These are phyloP conservation scores for Miniopterus natalensis DNA, from an alignment of 2,113 vertebrate species.

Conservation along the genomic window DNA sequence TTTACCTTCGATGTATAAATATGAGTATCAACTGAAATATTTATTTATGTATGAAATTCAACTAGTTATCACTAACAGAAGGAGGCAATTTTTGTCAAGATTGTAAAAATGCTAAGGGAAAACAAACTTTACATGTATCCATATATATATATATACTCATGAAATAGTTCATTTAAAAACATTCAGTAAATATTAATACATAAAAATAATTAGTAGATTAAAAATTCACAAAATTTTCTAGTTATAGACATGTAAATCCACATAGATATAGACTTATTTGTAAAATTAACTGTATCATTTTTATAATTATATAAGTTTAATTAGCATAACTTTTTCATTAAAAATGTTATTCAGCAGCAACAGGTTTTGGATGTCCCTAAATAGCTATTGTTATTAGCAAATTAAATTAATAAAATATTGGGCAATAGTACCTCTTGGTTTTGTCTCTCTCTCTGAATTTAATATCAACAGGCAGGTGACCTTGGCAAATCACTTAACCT, in stretches of 20 bases:
- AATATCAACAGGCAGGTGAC: not conserved
- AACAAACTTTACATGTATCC: not conserved
- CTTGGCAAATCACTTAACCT: slow-evolving; percentile 38
- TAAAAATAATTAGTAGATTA: not conserved
- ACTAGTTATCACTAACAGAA: slow-evolving; percentile 8
- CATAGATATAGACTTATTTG: not conserved
- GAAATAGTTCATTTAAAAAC: not conserved
- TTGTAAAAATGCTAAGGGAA: not conserved
- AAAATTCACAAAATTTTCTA: not conserved
- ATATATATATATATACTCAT: not conserved
- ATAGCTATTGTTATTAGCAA: not conserved
- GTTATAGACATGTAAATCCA: not conserved
- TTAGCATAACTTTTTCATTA: not conserved
- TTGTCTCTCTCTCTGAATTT: not conserved
- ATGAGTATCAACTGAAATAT: not conserved
- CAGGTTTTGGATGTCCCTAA: not conserved
- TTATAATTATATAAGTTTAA: not conserved
- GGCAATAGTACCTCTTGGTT: not conserved
- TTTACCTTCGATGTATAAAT: not conserved
- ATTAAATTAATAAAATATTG: not conserved
- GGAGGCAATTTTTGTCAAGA: not conserved
- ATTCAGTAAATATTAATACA: not conserved
- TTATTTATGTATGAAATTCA: not conserved
- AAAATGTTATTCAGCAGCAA: not conserved
- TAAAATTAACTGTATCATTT: not conserved